phyloP scores from a whole-genome alignment of 1,140 invertebrate species.

The Akabosia matsudoensis region DNA sequence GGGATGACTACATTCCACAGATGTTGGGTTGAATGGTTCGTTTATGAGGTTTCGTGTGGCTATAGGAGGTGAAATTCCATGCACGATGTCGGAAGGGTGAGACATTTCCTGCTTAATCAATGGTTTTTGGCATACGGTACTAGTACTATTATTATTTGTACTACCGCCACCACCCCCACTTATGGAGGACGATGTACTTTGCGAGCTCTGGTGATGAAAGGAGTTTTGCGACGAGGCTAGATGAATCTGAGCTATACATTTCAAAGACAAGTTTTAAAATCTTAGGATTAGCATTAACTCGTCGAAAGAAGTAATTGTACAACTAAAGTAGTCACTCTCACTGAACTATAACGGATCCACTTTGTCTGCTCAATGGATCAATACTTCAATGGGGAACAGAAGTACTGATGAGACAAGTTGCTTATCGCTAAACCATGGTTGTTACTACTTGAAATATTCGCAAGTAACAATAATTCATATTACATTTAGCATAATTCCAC shows the following conservation, averaged over 20 bases:
- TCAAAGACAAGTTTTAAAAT: not conserved
- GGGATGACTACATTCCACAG: conserved; percentile 13
- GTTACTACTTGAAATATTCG: no score
- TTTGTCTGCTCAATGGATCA: no score
- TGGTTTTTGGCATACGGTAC: conserved; percentile 4
- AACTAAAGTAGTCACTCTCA: no score
- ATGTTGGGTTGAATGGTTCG: conserved; percentile 16
- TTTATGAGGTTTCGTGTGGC: conserved; percentile 23
- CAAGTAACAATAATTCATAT: no score
- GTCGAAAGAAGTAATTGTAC: no score
- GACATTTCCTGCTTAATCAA: conserved; percentile 22
- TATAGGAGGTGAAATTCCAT: conserved; percentile 20
- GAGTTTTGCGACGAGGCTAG: not conserved
- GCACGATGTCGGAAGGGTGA: conserved; percentile 21
- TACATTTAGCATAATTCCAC: no score
- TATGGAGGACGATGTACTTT: not conserved
- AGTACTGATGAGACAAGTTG: no score
- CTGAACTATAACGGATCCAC: no score
- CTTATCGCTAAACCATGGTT: no score
- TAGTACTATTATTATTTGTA: not conserved
- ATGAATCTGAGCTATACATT: not conserved
- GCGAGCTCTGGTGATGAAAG: not conserved
- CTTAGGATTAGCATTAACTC: no score
- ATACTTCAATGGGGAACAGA: no score
- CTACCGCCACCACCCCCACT: not conserved